Base-by-base conservation (phyloP, 2,113 vertebrate genomes). In the Indri indri region DNA sequence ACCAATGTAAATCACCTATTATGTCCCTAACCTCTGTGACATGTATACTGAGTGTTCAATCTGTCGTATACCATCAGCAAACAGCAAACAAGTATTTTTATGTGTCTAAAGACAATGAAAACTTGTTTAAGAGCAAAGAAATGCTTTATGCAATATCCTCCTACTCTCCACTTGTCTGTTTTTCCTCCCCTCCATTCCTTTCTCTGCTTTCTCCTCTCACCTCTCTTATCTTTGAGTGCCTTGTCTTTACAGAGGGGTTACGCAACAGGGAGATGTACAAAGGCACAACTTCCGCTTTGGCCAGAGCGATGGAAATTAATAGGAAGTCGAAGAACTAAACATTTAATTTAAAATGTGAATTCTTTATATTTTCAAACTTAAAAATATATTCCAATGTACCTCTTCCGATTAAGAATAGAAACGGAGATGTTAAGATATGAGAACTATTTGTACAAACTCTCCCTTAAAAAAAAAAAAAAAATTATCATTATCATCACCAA, bases 391-490 rank as follows among this genome's bases (percentile, higher is more conserved):
- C 5, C 22, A 73, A 5, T 22, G 3, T 18, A 20, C 59, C 47
- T 87, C 37, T 92, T 92, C 50, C 18, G 8, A 59, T 84, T 94
- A 93, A 57, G 22, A 92, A 83, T n/a, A 88, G 82, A 93, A 70
- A 79, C 30, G 59, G 61, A 91, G 82, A 86, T 65, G 52, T 50
- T 68, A 84, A 87, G 93, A 65, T 86, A 40, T 83, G 40, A 94
- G 47, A 57, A 84, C 22, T 34, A 4, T 63, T 50, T 88, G 25
- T 86, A 77, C 14, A 34, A 97, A 87, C 3, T 37, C 54, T 73
- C 32, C 65, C 37, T 34, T 71, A 20, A 27, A 3, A 83, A 80
- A 22, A 27, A n/a, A n/a, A 3, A 83, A 80, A 59, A 90, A 82
- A 30, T 30, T 25, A 27, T 30, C 12, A 25, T 84, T 45, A 57